Percentiles rank a stretch among this genome's conserved stretches.
Conservation (phyloP, 2,797 vertebrate genomes). For the Halcyon leucocephala region DNA sequence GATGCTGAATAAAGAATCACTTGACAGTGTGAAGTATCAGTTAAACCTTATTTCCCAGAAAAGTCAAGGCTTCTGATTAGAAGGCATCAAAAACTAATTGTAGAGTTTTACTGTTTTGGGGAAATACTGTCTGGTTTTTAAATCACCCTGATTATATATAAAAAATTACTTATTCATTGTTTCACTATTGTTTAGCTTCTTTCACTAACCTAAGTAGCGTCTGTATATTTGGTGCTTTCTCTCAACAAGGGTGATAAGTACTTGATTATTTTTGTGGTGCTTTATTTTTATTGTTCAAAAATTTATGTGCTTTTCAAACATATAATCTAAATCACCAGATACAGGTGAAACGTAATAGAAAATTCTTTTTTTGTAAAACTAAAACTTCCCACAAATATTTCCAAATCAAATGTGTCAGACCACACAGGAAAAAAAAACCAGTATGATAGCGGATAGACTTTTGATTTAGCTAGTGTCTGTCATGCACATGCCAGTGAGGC, state of each 20-base stretch:
- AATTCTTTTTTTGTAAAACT: background rate
- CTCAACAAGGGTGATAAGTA: background rate
- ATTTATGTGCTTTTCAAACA: background rate
- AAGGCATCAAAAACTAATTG: background rate
- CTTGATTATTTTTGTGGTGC: background rate
- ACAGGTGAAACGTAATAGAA: background rate
- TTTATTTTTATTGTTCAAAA: background rate
- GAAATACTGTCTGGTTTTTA: background rate
- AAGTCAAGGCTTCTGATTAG: background rate
- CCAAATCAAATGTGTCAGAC: background rate
- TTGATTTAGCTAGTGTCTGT: background rate
- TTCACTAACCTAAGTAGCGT: accelerated
- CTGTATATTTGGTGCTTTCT: background rate
- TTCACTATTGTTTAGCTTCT: background rate
- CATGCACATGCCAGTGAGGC: background rate
- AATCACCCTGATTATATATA: background rate
- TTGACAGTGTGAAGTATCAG: background rate
- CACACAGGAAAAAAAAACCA: background rate
- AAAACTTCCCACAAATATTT: background rate
- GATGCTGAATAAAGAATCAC: background rate
- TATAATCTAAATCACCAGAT: background rate
- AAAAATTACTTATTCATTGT: background rate
- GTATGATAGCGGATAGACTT: background rate
- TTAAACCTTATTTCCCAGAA: background rate
- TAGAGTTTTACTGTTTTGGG: background rate